Conservation (phyloP, 1,140 invertebrate species). For the Cydia fagiglandana region DNA sequence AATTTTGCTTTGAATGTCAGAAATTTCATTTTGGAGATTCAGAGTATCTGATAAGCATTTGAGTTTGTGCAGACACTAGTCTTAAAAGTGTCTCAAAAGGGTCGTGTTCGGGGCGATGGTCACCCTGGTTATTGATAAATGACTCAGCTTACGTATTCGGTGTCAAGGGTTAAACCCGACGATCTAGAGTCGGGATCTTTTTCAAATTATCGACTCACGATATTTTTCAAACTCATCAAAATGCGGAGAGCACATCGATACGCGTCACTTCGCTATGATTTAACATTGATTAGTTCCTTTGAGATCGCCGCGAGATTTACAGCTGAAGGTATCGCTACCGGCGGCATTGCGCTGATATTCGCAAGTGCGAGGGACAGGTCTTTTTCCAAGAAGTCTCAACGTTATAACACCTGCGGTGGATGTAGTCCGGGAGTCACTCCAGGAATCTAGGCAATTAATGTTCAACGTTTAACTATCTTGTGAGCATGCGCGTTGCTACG, state of each 20-base stretch:
- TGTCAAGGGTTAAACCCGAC: conserved; percentile 70
- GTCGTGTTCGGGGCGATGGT: conserved; percentile 41
- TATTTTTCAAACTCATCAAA: conserved; percentile 48
- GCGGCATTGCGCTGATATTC: conserved; percentile 46
- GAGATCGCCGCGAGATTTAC: conserved; percentile 61
- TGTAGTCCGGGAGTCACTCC: conserved; percentile 7
- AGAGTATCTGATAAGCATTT: neutral
- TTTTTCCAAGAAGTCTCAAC: conserved; percentile 7
- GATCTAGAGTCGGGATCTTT: conserved; percentile 68
- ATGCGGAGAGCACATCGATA: conserved; percentile 46
- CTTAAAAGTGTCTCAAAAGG: neutral
- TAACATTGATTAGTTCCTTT: conserved; percentile 69
- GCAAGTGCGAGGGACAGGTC: neutral
- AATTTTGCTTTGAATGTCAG: neutral
- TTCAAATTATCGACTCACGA: conserved; percentile 52
- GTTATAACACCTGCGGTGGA: conserved; percentile 3
- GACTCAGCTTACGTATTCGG: conserved; percentile 63
- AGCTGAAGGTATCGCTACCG: conserved; percentile 59
- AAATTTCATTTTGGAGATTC: neutral
- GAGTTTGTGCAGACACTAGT: neutral
- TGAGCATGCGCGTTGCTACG: neutral
- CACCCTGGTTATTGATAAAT: conserved; percentile 67
- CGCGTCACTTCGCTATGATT: conserved; percentile 62
- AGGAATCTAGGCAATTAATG: conserved; percentile 13
- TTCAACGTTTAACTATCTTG: conserved; percentile 11